Conservation (phyloP, 2,888 invertebrate genomes). For the Agrilus mali region DNA sequence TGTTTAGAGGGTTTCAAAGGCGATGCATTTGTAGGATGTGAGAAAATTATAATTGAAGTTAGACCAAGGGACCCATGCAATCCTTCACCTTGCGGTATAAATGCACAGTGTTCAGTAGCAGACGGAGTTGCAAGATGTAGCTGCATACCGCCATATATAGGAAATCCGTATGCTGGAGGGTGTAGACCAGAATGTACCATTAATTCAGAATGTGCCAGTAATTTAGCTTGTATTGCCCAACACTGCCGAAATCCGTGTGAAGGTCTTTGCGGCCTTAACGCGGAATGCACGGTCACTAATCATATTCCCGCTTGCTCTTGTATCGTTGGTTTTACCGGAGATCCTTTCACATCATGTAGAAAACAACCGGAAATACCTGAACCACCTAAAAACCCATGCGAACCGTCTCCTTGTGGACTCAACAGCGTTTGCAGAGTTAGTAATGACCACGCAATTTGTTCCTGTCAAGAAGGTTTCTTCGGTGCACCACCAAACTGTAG, state of each 20-base stretch:
- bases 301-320: constrained; percentile 78
- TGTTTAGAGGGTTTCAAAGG: constrained; percentile 67
- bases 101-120: constrained; percentile 61
- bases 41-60: constrained; percentile 31
- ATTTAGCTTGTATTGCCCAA: constrained; percentile 67
- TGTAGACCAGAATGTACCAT: constrained; percentile 77
- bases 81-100: constrained; percentile 74
- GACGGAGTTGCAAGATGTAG: constrained; percentile 60
- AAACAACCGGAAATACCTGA: constrained; percentile 36
- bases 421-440: constrained; percentile 44
- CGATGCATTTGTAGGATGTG: constrained; percentile 74
- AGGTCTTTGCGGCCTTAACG: constrained; percentile 71
- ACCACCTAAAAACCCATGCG: constrained; percentile 39
- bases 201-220: constrained; percentile 67
- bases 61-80: constrained; percentile 50
- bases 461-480: constrained; percentile 45
- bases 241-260: constrained; percentile 79
- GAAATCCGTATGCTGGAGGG: constrained; percentile 74
- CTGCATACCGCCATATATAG: constrained; percentile 81
- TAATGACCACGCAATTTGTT: constrained; percentile 46
- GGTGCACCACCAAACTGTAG: constrained; percentile 47
- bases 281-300: constrained; percentile 69
- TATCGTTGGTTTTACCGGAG: constrained; percentile 60
- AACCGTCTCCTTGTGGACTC: constrained; percentile 48
- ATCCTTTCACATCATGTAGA: constrained; percentile 72